Percentiles rank a stretch among this genome's conserved stretches.
phyloP scores from a whole-genome alignment of 2,888 invertebrate species.

The Drosophila yooni region DNA sequence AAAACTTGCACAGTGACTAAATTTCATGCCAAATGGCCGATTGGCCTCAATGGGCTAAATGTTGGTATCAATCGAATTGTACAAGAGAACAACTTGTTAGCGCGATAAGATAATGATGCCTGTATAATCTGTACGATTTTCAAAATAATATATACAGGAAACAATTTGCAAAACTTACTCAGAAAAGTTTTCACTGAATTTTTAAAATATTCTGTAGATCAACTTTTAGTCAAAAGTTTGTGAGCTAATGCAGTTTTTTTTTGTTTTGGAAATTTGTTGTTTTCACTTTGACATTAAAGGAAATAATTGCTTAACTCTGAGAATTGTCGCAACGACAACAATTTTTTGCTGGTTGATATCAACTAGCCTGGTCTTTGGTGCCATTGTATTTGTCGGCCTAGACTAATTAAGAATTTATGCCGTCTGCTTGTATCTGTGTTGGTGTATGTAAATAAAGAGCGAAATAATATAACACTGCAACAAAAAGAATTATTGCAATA shows the following conservation, averaged over 20 bases:
- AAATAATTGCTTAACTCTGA: conserved; percentile 35
- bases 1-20: conserved; percentile 22
- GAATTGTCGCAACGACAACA: conserved; percentile 23
- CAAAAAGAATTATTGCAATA: conserved; percentile 67
- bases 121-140: neutral
- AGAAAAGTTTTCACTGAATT: neutral
- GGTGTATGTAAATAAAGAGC: conserved; percentile 51
- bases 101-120: conserved; percentile 46
- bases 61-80: conserved; percentile 42
- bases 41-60: conserved; percentile 39
- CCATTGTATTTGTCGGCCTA: conserved; percentile 49
- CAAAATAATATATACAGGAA: neutral
- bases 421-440: conserved; percentile 33
- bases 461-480: conserved; percentile 45
- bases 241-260: conserved; percentile 2
- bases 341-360: conserved; percentile 29
- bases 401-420: conserved; percentile 78
- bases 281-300: conserved; percentile 28
- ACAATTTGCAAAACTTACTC: conserved; percentile 18
- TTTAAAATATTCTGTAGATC: neutral
- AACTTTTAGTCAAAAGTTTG: neutral
- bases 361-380: conserved; percentile 4
- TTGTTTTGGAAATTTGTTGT: conserved; percentile 7
- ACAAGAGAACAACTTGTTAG: conserved; percentile 36
- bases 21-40: conserved; percentile 41